A percentile compares a stretch with the other conserved stretches of the same genome.
Evolutionary conservation across 2,797 vertebrate species (phyloP).

Genomic region (Pangasius krempfi): DNA sequence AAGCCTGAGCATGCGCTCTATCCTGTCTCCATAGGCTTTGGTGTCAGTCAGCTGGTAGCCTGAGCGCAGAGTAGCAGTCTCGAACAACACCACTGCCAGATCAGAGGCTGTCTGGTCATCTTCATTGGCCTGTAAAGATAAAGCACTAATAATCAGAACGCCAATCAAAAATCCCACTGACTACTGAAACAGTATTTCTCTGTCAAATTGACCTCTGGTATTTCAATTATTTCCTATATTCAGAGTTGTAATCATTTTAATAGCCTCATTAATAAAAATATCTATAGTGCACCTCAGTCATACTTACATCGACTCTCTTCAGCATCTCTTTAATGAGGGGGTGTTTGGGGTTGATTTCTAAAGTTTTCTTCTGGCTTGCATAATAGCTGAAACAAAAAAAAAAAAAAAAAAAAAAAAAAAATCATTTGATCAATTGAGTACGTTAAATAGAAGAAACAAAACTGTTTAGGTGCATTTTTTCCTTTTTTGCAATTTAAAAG

Average conservation of each 20-base stretch:
- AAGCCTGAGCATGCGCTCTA: slow-evolving; percentile 96
- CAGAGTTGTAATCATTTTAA: neutral
- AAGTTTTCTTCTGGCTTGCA: slow-evolving; percentile 97
- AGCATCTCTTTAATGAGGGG: slow-evolving; percentile 96
- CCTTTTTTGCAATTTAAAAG: neutral
- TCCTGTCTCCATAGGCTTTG: slow-evolving; percentile 91
- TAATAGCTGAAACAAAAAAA: slow-evolving; percentile 82
- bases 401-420: neutral
- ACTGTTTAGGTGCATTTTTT: neutral
- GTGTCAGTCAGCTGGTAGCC: slow-evolving; percentile 94
- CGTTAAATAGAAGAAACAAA: neutral
- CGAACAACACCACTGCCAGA: slow-evolving; percentile 91
- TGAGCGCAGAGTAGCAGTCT: slow-evolving; percentile 94
- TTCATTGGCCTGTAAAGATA: slow-evolving; percentile 76
- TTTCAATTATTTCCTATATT: neutral
- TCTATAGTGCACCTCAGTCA: neutral
- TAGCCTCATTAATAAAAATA: neutral
- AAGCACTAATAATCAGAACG: neutral
- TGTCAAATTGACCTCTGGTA: neutral
- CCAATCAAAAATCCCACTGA: neutral
- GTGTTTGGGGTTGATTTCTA: slow-evolving; percentile 97
- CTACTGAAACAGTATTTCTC: neutral
- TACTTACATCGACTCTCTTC: slow-evolving; percentile 83
- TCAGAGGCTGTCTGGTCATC: slow-evolving; percentile 92
- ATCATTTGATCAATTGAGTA: neutral